Percentiles rank a stretch among this genome's conserved stretches.
phyloP scores from a whole-genome alignment of 1,140 invertebrate species.

The Neuroterus valhalla region DNA sequence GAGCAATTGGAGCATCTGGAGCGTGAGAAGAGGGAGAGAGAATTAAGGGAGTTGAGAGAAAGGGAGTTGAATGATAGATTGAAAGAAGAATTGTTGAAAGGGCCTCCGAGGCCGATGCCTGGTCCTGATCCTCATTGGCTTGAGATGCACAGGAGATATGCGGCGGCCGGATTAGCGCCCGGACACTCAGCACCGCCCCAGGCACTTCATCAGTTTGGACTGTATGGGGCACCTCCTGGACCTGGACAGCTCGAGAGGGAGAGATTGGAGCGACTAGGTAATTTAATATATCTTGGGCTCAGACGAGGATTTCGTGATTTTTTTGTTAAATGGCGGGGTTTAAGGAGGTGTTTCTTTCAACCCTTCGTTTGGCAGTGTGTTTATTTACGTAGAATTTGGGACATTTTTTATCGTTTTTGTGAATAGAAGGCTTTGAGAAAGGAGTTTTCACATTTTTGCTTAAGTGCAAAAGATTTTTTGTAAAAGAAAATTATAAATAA shows the following conservation, averaged over 20 bases:
- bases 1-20: slow-evolving; percentile 87
- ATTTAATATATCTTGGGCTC: slow-evolving; percentile 54
- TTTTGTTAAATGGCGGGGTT: too few relatives aligned
- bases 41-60: slow-evolving; percentile 89
- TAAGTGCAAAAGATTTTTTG: too few relatives aligned
- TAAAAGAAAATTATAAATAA: too few relatives aligned
- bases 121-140: slow-evolving; percentile 91
- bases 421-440: too few relatives aligned
- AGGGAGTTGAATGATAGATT: slow-evolving; percentile 87
- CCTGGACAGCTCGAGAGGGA: slow-evolving; percentile 91
- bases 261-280: slow-evolving; percentile 87
- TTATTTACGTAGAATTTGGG: too few relatives aligned
- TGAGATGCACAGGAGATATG: slow-evolving; percentile 87
- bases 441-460: too few relatives aligned
- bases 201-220: slow-evolving; percentile 78
- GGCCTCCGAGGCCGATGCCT: slow-evolving; percentile 78
- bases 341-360: too few relatives aligned
- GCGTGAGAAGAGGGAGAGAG: slow-evolving; percentile 88
- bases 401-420: too few relatives aligned
- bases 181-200: slow-evolving; percentile 74
- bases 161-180: slow-evolving; percentile 65
- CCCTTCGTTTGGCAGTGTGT: too few relatives aligned
- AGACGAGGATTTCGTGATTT: not conserved
- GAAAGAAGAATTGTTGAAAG: slow-evolving; percentile 89
- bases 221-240: slow-evolving; percentile 77